Evolutionary conservation across 2,113 vertebrate genomes (phyloP).

Genomic region (Chionodraco myersi): DNA sequence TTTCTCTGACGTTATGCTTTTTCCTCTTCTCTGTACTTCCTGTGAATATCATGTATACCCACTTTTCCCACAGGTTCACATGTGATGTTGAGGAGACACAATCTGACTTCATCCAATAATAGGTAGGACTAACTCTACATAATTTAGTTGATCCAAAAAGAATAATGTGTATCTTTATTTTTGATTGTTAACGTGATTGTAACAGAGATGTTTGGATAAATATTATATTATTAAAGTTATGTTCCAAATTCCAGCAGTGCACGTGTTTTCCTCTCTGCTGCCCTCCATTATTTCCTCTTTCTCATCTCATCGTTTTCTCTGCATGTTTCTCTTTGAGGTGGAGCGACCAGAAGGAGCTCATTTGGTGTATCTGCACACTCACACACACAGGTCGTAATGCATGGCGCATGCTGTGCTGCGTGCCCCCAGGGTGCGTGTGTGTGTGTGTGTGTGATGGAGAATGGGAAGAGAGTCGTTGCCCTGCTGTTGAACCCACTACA

Average conservation of each 20-base stretch:
- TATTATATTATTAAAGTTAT: too few species aligned
- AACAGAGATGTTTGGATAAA: neutral
- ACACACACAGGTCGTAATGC: slow-evolving; percentile 50
- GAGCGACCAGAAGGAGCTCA: slow-evolving; percentile 52
- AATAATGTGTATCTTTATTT: neutral
- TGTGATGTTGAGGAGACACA: too few species aligned
- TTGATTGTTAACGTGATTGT: neutral
- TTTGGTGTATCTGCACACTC: slow-evolving; percentile 47
- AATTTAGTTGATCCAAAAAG: neutral
- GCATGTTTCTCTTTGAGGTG: neutral
- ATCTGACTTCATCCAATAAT: too few species aligned
- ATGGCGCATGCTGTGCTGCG: slow-evolving; percentile 50
- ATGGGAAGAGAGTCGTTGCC: slow-evolving; percentile 67
- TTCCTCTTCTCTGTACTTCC: neutral
- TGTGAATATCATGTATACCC: neutral
- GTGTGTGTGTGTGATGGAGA: slow-evolving; percentile 67
- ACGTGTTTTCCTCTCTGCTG: neutral
- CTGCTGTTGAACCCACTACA: slow-evolving; percentile 71
- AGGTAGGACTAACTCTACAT: too few species aligned
- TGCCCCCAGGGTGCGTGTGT: slow-evolving; percentile 47
- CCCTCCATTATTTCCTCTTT: neutral
- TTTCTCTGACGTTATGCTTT: neutral
- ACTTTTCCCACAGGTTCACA: too few species aligned
- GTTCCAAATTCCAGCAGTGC: neutral
- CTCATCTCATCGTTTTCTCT: neutral